Conservation (phyloP, 1,140 invertebrate species). For the Temnothorax nylanderi region DNA sequence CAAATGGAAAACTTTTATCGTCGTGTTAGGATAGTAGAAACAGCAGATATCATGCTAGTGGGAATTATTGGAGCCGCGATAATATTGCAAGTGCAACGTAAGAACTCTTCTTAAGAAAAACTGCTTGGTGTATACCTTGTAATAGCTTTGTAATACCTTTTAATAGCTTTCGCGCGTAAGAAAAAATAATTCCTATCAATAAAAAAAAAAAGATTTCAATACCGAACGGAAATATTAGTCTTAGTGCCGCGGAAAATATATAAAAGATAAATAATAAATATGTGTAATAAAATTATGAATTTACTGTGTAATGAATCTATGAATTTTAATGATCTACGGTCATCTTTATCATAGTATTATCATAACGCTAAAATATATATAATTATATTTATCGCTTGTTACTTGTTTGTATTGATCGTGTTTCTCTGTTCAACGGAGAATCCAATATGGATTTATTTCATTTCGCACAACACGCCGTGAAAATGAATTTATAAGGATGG, state of each 20-base stretch:
- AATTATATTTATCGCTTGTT: constrained; percentile 54
- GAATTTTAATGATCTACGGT: neutral
- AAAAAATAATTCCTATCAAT: neutral
- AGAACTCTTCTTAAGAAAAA: neutral
- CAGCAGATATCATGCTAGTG: constrained; percentile 21
- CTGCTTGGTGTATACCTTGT: neutral
- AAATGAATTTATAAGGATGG: constrained; percentile 49
- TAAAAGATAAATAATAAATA: neutral
- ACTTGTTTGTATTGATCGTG: neutral
- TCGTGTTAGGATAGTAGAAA: constrained; percentile 19
- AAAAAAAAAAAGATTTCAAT: neutral
- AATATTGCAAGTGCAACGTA: constrained; percentile 24
- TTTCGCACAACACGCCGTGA: constrained; percentile 55
- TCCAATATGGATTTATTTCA: constrained; percentile 69
- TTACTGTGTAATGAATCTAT: neutral
- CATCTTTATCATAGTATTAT: neutral
- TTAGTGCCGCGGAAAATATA: neutral
- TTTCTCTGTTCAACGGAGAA: constrained; percentile 48
- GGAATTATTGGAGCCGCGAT: constrained; percentile 32
- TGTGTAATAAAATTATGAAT: neutral
- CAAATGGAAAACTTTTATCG: constrained; percentile 52
- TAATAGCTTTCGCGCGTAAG: neutral
- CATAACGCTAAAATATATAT: neutral
- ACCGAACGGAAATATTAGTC: neutral
- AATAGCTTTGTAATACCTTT: too few relatives aligned